Evolutionary conservation across 2,113 vertebrate genomes (phyloP).

Genomic region (Amblyopsis rosae): DNA sequence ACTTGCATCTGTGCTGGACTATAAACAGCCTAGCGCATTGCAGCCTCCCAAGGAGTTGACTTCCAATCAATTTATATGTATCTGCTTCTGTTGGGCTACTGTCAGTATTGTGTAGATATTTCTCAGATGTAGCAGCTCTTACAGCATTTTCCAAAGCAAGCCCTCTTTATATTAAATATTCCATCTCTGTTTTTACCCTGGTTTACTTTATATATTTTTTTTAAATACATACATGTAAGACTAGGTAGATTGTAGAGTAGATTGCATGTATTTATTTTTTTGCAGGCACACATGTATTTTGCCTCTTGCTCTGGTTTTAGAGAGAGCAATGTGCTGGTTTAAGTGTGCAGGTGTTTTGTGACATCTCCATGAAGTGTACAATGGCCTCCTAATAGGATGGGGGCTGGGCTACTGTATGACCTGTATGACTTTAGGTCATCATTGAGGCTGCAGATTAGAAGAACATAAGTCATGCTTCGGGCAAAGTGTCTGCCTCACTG

Average conservation of each 20-base stretch:
- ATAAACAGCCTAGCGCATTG: constrained; percentile 53
- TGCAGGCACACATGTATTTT: constrained; percentile 26
- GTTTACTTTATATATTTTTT: not conserved
- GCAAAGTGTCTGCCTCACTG: constrained; percentile 28
- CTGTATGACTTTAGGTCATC: constrained; percentile 22
- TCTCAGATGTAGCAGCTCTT: constrained; percentile 46
- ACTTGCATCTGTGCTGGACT: constrained; percentile 33
- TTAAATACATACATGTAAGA: too few relatives aligned
- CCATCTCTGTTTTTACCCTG: constrained; percentile 32
- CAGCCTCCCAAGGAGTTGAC: constrained; percentile 44
- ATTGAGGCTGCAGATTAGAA: constrained; percentile 19
- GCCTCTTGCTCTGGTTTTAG: too few relatives aligned
- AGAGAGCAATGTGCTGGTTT: not conserved
- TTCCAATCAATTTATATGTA: constrained; percentile 72
- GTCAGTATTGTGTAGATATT: constrained; percentile 36
- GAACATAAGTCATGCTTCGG: constrained; percentile 25
- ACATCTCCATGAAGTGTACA: constrained; percentile 16
- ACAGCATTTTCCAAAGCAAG: constrained; percentile 47
- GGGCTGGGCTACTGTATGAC: constrained; percentile 11
- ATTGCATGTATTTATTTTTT: too few relatives aligned
- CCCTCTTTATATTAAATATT: constrained; percentile 34
- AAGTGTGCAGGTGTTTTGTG: constrained; percentile 35
- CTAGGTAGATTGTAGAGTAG: too few relatives aligned
- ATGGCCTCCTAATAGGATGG: constrained; percentile 9
- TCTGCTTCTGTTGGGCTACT: constrained; percentile 56